Conservation (phyloP, 2,888 invertebrate genomes). For the Chironomus riparius region DNA sequence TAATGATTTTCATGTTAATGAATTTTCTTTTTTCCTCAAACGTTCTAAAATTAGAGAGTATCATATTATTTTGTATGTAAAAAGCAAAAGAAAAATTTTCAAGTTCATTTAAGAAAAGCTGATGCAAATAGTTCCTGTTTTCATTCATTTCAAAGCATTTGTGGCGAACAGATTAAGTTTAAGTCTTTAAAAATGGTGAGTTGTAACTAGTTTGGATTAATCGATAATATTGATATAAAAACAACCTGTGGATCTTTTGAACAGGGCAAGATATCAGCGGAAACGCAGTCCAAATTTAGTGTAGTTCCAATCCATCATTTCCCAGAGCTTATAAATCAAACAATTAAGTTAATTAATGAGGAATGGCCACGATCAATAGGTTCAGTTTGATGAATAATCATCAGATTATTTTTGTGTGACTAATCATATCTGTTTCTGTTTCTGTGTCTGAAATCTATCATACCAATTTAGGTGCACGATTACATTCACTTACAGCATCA, state of each 20-base stretch:
- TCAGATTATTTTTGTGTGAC: background rate
- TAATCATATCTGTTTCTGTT: background rate
- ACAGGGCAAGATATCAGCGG: background rate
- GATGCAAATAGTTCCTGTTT: background rate
- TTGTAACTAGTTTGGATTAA: background rate
- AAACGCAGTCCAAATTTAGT: constrained; percentile 34
- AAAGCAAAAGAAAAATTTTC: background rate
- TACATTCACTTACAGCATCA: constrained; percentile 63
- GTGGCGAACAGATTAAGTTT: background rate
- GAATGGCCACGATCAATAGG: constrained; percentile 80
- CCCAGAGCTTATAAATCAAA: constrained; percentile 59
- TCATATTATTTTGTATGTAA: too few species aligned
- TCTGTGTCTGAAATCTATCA: background rate
- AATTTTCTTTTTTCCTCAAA: background rate
- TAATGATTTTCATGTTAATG: constrained; percentile 22
- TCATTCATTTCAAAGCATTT: background rate
- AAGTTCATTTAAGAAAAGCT: constrained; percentile 12
- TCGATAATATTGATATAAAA: background rate
- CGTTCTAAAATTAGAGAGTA: constrained; percentile 2
- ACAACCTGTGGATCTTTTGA: background rate
- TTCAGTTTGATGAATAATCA: constrained; percentile 38
- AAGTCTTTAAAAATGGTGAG: background rate
- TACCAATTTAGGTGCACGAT: constrained; percentile 69
- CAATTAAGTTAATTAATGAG: constrained; percentile 69
- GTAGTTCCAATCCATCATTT: constrained; percentile 64